A percentile compares a stretch with the other conserved stretches of the same genome.
Evolutionary conservation across 2,888 invertebrate genomes (phyloP).

Genomic region (Pyralis farinalis): DNA sequence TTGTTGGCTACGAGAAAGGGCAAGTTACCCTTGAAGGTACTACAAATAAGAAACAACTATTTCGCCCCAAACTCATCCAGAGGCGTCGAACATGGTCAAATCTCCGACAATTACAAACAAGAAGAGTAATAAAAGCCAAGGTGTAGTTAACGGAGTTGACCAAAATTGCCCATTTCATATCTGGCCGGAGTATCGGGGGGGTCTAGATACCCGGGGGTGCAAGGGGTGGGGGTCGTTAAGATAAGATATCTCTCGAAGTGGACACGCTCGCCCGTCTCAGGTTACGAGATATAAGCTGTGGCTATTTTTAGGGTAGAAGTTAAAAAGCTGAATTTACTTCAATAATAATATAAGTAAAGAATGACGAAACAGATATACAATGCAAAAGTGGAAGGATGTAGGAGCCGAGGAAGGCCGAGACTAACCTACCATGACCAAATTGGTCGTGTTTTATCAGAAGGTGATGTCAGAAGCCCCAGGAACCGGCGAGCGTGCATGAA

Average conservation of each 20-base stretch:
- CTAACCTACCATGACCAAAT: too few relatives aligned
- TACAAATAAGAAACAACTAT: neutral
- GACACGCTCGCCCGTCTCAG: constrained; percentile 52
- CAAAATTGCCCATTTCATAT: constrained; percentile 70
- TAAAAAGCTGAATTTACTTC: too few relatives aligned
- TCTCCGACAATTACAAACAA: constrained; percentile 32
- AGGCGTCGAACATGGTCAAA: constrained; percentile 10
- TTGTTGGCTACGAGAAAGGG: too few relatives aligned
- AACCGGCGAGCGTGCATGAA: too few relatives aligned
- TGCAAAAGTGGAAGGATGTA: too few relatives aligned
- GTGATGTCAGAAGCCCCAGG: too few relatives aligned
- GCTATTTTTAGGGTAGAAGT: constrained; percentile 6
- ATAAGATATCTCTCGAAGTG: constrained; percentile 68
- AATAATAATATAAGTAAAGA: too few relatives aligned
- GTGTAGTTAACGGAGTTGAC: constrained; percentile 51
- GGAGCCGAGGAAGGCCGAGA: too few relatives aligned
- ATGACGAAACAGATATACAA: too few relatives aligned
- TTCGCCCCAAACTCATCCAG: constrained; percentile 2
- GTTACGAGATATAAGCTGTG: constrained; percentile 43
- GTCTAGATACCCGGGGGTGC: constrained; percentile 14
- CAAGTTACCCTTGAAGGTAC: too few relatives aligned
- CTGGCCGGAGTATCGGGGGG: constrained; percentile 42
- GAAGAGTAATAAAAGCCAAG: constrained; percentile 48
- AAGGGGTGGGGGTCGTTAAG: constrained; percentile 58
- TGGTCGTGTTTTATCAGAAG: too few relatives aligned